Evolutionary conservation across 2,888 invertebrate genomes (phyloP).

Genomic region (Meiosimyza decipiens): DNA sequence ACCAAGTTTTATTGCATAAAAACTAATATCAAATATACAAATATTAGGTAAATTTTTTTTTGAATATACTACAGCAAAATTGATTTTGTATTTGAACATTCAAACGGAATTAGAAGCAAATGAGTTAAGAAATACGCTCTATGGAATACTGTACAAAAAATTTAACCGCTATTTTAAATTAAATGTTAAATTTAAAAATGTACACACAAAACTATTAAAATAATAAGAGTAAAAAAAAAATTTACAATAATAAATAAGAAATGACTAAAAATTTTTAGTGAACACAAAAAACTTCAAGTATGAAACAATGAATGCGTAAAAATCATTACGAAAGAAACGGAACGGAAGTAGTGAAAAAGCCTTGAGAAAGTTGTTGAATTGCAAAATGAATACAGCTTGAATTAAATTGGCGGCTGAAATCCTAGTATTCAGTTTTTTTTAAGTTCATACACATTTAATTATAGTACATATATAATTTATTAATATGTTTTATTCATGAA

Average conservation of each 20-base stretch:
- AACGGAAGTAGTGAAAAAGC: conserved; percentile 8
- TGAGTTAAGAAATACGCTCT: conserved; percentile 8
- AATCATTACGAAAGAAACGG: not conserved
- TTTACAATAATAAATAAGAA: conserved; percentile 9
- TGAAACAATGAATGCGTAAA: not conserved
- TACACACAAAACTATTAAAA: conserved; percentile 20
- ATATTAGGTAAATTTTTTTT: not conserved
- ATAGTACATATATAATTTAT: conserved; percentile 34
- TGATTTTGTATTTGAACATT: not conserved
- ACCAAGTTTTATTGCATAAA: conserved; percentile 2
- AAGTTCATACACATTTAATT: conserved; percentile 41
- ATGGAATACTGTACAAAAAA: conserved; percentile 30
- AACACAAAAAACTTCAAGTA: conserved; percentile 21
- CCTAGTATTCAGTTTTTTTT: conserved; percentile 39
- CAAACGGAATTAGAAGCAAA: not conserved
- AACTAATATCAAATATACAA: conserved; percentile 11
- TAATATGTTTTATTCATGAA: conserved; percentile 26
- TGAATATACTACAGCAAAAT: not conserved
- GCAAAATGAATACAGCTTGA: not conserved
- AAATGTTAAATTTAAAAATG: not conserved
- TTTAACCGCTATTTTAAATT: conserved; percentile 17
- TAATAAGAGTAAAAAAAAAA: not conserved
- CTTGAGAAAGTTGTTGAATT: not conserved
- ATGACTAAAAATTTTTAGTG: conserved; percentile 21
- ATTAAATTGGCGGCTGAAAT: conserved; percentile 42